Base-by-base conservation (phyloP, 2,888 invertebrate species). In the Terebella lapidaria region DNA sequence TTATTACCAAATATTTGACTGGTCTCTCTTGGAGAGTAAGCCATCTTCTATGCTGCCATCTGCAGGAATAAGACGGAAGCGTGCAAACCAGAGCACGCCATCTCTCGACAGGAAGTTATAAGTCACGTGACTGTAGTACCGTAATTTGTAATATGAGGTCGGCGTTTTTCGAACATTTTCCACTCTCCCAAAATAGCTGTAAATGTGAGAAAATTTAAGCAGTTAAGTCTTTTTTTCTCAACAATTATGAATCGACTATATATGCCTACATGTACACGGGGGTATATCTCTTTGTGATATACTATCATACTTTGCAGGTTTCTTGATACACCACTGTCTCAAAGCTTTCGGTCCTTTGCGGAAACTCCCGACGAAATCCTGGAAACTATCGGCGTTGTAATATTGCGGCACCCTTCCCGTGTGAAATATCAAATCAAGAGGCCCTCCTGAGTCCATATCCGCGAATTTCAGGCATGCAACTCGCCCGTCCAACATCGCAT, bases 101-200 rank as follows among this genome's bases (percentile, higher is more conserved):
- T 61, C 56, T 5, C 3, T 18, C 18, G 30, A 26, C 3, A 51
- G 35, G 24, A 63, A 47, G 2, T 51, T 30, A 35, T 66, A 66
- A 3, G 60, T 59, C 47, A 60, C 60, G 30, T 66, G 64, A 55
- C 55, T 59, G 59, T 65, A 58, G 56, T 66, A 66, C 28, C 58
- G 30, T 54, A 47, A 63, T 49, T 65, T 59, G 26, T 58, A 60
- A 54, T 63, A 66, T 3, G 66, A 66, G 2, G 22, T 26, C 3
- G 65, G 64, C 10, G 27, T 27, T 20, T 58, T 46, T 4, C 66
- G 49, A 5, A 62, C 27, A 25, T 46, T 59, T 42, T 66, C 66
- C n/a, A 66, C 57, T 5, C 55, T 29, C 10, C 62, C 59, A 51
- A 26, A 60, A 26, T 57, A 62, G 45, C 66, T 65, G 47, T 18